These are phyloP conservation scores for Sebastiscus tertius DNA, from an alignment of 2,797 vertebrate genomes.

Conservation along the genomic window DNA sequence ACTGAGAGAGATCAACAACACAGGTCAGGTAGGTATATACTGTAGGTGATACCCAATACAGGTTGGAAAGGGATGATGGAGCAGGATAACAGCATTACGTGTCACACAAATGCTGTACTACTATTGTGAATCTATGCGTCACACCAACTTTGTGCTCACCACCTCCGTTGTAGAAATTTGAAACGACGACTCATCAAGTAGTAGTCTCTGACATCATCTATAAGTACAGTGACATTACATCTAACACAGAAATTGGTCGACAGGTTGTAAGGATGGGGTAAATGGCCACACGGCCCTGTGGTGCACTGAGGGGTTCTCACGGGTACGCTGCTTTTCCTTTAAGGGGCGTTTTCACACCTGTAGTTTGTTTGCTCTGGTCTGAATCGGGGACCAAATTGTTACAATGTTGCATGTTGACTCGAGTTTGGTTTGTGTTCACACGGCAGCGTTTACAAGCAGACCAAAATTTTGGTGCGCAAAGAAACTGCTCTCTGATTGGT, in stretches of 20 bases:
- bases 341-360: too few relatives aligned
- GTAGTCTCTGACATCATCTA: not conserved
- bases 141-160: not conserved
- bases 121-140: not conserved
- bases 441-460: too few relatives aligned
- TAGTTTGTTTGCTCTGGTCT: too few relatives aligned
- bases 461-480: too few relatives aligned
- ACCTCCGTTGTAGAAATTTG: not conserved
- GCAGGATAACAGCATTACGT: not conserved
- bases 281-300: not conserved
- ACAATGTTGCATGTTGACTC: too few relatives aligned
- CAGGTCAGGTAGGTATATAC: not conserved
- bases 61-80: not conserved
- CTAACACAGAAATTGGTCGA: not conserved
- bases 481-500: too few relatives aligned
- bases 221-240: not conserved
- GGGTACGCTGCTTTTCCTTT: not conserved
- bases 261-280: not conserved
- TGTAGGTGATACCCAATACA: not conserved
- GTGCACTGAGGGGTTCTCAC: not conserved
- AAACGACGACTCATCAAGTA: not conserved
- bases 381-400: too few relatives aligned
- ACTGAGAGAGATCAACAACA: not conserved
- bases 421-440: too few relatives aligned
- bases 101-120: not conserved